These are phyloP conservation scores for Ptychodera flava DNA, from an alignment of 35 echinoderm and acorn worm genomes.

Conservation along the genomic window DNA sequence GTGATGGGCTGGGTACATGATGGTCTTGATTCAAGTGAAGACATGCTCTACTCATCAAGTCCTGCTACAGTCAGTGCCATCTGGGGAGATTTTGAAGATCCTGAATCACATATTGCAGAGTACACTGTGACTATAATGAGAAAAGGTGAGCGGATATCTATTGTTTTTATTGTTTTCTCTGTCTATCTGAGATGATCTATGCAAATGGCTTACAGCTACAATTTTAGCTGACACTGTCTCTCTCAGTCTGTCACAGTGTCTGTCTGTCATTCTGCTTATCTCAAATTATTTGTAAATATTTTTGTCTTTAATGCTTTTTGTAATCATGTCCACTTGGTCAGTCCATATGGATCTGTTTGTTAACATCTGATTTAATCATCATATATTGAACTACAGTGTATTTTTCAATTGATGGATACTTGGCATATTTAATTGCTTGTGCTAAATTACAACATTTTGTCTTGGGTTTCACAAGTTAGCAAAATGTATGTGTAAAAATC, in stretches of 20 bases:
- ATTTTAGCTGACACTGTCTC: not conserved
- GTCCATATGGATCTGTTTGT: too few species aligned
- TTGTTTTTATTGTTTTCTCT: not conserved
- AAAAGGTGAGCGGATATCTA: constrained; percentile 3
- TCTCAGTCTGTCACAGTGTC: not conserved
- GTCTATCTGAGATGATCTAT: too few species aligned
- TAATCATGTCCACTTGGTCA: constrained; percentile 7
- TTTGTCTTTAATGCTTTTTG: constrained; percentile 19
- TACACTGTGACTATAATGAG: constrained; percentile 20
- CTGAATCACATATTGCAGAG: constrained; percentile 35
- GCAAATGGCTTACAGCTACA: too few species aligned
- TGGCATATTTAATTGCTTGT: too few species aligned
- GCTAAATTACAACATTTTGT: too few species aligned
- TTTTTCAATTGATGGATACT: too few species aligned
- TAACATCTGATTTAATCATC: too few species aligned
- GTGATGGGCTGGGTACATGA: constrained; percentile 21
- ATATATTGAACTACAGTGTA: too few species aligned
- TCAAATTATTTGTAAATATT: constrained; percentile 8
- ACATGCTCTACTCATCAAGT: constrained; percentile 25
- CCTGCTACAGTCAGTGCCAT: constrained; percentile 28
- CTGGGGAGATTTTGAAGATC: constrained; percentile 31
- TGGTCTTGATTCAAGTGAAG: not conserved
- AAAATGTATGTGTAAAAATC: too few species aligned
- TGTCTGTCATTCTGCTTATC: constrained; percentile 9
- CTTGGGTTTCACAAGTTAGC: too few species aligned